Evolutionary conservation across 1,140 invertebrate species (phyloP), one percentile per base, ranked within the genome.

Genomic region (Polypedilum vanderplanki): DNA sequence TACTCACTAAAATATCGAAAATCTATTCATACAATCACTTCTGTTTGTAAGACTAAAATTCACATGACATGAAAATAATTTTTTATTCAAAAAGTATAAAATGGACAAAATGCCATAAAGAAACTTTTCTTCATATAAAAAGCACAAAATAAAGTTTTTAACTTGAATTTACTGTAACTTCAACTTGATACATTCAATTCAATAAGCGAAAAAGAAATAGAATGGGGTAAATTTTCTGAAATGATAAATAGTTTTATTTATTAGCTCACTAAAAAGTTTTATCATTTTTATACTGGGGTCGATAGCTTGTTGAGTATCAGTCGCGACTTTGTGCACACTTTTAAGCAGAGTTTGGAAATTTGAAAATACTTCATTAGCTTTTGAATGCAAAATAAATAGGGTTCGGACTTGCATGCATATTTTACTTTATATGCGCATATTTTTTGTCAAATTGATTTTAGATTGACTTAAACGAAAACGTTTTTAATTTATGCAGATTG

Each of bases 181-280:
- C n/a, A 57, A 57, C 12, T 57, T n/a, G 46, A 57, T 12, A 12
- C 46, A 12, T 12, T 15, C 12, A 57, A 57, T 33, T 33, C 24
- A 33, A 33, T 33, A 5, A n/a, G n/a, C n/a, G n/a, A n/a, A n/a
- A n/a, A n/a, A 33, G 24, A 33, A 33, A 33, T 33, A 33, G 24
- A 33, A 33, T 33, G 17, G 17, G 65, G 65, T 20, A 33, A 33
- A 33, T 33, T 70, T 65, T 67, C 9, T 18, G 20, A 70, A 70
- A 70, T 70, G 65, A 70, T 70, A 70, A 70, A 70, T 70, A 70
- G 65, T 70, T 70, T 70, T 70, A 70, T 70, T 70, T 70, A 70
- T 70, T 70, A 70, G 10, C 65, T 18, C 20, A 22, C 20, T 20
- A 70, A 70, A 70, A 70, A 70, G 65, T 70, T 70, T 70, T 70